Conservation (phyloP, 2,888 invertebrate species). For the Venusia cambrica region DNA sequence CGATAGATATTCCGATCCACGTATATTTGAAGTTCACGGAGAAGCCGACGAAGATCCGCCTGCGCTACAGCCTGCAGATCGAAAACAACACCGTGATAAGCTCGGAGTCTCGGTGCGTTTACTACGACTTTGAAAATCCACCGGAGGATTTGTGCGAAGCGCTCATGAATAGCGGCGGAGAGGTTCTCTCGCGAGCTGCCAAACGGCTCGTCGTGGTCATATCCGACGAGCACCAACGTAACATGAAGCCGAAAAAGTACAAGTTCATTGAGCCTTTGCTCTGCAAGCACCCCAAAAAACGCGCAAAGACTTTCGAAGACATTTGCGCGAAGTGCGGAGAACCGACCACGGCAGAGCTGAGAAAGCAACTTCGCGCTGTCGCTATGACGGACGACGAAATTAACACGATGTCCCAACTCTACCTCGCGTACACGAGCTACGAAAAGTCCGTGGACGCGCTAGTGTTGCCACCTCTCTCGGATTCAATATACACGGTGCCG, state of each 20-base stretch:
- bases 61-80: constrained; percentile 65
- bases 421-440: constrained; percentile 57
- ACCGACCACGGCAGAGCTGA: constrained; percentile 54
- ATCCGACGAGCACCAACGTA: constrained; percentile 45
- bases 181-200: constrained; percentile 54
- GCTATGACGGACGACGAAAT: constrained; percentile 67
- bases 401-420: constrained; percentile 57
- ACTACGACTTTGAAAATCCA: constrained; percentile 70
- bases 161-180: constrained; percentile 67
- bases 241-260: constrained; percentile 46
- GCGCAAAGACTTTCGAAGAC: constrained; percentile 48
- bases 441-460: constrained; percentile 59
- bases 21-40: constrained; percentile 70
- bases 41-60: constrained; percentile 67
- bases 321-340: constrained; percentile 63
- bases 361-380: constrained; percentile 57
- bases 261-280: constrained; percentile 59
- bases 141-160: constrained; percentile 58
- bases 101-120: constrained; percentile 62
- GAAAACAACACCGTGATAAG: constrained; percentile 62
- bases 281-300: constrained; percentile 49
- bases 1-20: constrained; percentile 72
- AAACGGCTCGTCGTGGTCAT: constrained; percentile 52
- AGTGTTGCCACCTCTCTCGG: constrained; percentile 60
- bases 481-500: constrained; percentile 64